These are phyloP conservation scores for Formicarius rufipectus DNA, from an alignment of 2,113 vertebrate species.

Conservation along the genomic window DNA sequence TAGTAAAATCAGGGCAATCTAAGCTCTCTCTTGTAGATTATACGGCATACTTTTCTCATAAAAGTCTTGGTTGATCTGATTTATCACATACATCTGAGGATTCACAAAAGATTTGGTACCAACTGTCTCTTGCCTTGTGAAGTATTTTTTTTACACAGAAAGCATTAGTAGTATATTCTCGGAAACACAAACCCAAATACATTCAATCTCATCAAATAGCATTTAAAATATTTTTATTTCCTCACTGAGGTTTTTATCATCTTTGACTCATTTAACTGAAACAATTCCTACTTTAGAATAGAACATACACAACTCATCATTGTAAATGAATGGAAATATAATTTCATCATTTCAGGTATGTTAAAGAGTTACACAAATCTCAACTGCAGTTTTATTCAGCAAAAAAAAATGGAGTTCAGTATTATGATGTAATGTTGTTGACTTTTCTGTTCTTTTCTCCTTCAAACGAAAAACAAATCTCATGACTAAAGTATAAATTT, in stretches of 20 bases:
- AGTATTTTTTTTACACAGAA: neutral
- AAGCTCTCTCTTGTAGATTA: neutral
- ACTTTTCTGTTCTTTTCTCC: neutral
- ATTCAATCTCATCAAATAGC: neutral
- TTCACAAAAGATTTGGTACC: neutral
- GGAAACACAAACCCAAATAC: neutral
- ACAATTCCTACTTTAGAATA: neutral
- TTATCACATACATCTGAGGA: neutral
- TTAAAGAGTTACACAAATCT: neutral
- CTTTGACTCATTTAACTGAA: neutral
- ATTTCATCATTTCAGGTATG: neutral
- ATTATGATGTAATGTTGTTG: neutral
- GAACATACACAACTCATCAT: neutral
- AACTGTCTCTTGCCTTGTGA: neutral
- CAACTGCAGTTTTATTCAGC: neutral
- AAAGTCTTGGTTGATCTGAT: neutral
- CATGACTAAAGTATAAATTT: neutral
- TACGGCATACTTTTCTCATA: neutral
- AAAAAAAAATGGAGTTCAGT: neutral
- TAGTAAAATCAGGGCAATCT: neutral
- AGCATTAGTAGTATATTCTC: neutral
- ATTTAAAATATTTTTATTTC: neutral
- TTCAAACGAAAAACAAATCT: neutral
- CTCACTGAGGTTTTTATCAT: neutral
- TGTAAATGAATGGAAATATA: neutral